Base-by-base conservation (phyloP, 2,113 vertebrate genomes). In the Colistium nudipinnis region DNA sequence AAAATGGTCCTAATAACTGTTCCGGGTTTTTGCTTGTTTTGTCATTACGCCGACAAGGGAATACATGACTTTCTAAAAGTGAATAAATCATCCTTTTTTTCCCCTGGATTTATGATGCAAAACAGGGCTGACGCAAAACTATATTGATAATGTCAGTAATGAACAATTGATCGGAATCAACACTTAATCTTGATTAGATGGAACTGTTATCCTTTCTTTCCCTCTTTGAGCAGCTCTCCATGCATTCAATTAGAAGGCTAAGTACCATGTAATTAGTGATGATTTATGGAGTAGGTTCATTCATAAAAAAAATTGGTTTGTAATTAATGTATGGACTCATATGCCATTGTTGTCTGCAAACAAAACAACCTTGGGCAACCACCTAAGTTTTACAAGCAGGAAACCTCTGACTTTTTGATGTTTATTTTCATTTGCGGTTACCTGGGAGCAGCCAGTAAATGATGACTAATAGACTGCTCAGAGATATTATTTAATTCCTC, bases 251-350 rank as follows among this genome's bases (percentile, higher is more conserved):
- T 77, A 66, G 73, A 30, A 76, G 38, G 41, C 67, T 76, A 82
- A 85, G 65, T 52, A 74, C 31, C 66, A 3, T 41, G 24, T 80
- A 78, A 83, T 89, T 74, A 82, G 65, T 48, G 47, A 57, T 74
- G 81, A 85, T 83, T 82, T 76, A 85, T 78, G 47, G 70, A 81
- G 71, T 2, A 4, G 60, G 45, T 33, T 20, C 41, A 19, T 55
- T 73, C 74, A 81, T 84, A 59, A 84, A 83, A 83, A 79, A 73
- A 75, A 70, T 84, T 83, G 36, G 13, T 1, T 14, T 54, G 30
- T 65, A 53, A 74, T 80, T 70, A 74, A 70, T 47, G 54, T 53
- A 74, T 64, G 30, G 68, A 63, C 76, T 78, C 16, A 30, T 63
- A 48, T 66, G 67, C 74, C 48, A 62, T 35, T 24, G 47, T 45